phyloP scores from a whole-genome alignment of 2,888 invertebrate genomes.

The Cepaea hortensis region DNA sequence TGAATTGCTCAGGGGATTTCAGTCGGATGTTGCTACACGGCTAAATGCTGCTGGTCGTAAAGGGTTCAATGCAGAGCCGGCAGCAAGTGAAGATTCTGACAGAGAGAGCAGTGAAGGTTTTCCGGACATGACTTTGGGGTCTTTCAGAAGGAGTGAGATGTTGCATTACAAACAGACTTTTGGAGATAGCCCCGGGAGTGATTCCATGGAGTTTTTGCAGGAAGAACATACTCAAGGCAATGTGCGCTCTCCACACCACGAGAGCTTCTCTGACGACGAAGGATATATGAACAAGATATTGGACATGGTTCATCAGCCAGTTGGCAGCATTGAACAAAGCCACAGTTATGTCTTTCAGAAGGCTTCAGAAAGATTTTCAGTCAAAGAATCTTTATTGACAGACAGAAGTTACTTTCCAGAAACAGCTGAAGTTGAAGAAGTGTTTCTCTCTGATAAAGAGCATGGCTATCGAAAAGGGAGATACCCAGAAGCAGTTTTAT shows the following conservation, averaged over 20 bases:
- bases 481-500: slow-evolving; percentile 50
- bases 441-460: slow-evolving; percentile 56
- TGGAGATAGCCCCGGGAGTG: slow-evolving; percentile 80
- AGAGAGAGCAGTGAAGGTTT: slow-evolving; percentile 23
- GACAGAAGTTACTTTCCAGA: neutral
- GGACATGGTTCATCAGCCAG: slow-evolving; percentile 77
- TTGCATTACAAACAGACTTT: slow-evolving; percentile 60
- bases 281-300: slow-evolving; percentile 51
- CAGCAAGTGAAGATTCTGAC: slow-evolving; percentile 41
- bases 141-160: slow-evolving; percentile 35
- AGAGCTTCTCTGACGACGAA: slow-evolving; percentile 39
- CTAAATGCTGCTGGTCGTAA: neutral
- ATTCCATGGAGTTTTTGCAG: slow-evolving; percentile 80
- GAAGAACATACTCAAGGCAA: slow-evolving; percentile 62
- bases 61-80: neutral
- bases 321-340: slow-evolving; percentile 61
- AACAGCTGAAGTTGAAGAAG: neutral
- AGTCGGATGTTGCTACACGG: neutral
- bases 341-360: neutral
- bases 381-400: neutral
- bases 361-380: neutral
- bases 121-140: neutral
- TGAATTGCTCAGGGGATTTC: slow-evolving; percentile 24
- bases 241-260: slow-evolving; percentile 46
- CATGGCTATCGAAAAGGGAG: slow-evolving; percentile 57